These are phyloP conservation scores for Spialia ferax DNA, from an alignment of 2,888 invertebrate genomes.

Conservation along the genomic window DNA sequence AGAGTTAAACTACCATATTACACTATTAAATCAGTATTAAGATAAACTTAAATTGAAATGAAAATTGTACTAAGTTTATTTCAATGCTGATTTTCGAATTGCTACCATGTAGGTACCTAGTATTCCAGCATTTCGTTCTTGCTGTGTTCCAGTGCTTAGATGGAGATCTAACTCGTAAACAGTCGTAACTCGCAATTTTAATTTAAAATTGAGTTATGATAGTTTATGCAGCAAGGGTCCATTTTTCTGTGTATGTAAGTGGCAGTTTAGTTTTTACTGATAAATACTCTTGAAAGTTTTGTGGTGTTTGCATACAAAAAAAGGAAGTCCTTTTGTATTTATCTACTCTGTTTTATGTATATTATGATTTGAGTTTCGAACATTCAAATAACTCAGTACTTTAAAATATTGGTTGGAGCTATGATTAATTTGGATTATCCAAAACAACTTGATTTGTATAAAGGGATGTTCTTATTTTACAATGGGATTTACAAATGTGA, in stretches of 20 bases:
- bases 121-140: slow-evolving; percentile 32
- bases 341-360: not conserved
- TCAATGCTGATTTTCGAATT: not conserved
- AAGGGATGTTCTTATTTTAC: not conserved
- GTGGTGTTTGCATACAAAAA: too few relatives aligned
- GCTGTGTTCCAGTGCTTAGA: slow-evolving; percentile 27
- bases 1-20: slow-evolving; percentile 55
- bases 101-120: slow-evolving; percentile 7
- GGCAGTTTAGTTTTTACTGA: slow-evolving; percentile 16
- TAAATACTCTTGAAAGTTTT: not conserved
- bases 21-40: not conserved
- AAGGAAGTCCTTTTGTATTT: too few relatives aligned
- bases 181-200: too few relatives aligned
- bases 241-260: slow-evolving; percentile 26
- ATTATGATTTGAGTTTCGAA: not conserved
- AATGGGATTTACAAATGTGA: not conserved
- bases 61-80: not conserved
- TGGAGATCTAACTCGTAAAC: too few relatives aligned
- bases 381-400: not conserved
- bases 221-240: too few relatives aligned
- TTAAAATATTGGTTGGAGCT: not conserved
- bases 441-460: slow-evolving; percentile 5
- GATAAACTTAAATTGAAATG: not conserved
- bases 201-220: too few relatives aligned
- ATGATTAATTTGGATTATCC: not conserved